phyloP scores from a whole-genome alignment of 1,140 invertebrate species.

The Brachionus asplanchnoidis region DNA sequence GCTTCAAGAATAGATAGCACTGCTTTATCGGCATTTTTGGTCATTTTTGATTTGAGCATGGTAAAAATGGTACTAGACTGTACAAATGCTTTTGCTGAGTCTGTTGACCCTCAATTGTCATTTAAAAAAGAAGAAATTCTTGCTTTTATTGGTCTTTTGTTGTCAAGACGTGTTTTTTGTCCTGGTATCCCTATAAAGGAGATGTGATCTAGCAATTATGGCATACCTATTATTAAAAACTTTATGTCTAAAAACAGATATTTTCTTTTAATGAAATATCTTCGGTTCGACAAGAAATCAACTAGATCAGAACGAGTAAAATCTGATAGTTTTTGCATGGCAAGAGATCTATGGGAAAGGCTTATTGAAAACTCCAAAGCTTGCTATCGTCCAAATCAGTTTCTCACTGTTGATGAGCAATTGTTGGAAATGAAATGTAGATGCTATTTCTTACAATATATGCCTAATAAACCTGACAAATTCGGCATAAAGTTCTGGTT shows the following conservation, averaged over 20 bases:
- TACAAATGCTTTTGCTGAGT: no score
- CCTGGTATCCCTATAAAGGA: background rate
- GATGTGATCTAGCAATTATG: background rate
- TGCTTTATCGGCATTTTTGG: no score
- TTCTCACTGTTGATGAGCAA: conserved; percentile 1
- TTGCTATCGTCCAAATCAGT: background rate
- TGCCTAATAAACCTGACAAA: conserved; percentile 24
- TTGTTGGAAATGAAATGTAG: conserved; percentile 1
- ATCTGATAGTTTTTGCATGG: conserved; percentile 4
- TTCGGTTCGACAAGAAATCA: background rate
- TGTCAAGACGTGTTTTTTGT: background rate
- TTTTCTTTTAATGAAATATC: background rate
- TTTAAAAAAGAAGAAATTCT: conserved; percentile 10
- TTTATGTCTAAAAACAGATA: background rate
- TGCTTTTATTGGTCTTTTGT: background rate
- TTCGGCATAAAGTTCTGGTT: background rate
- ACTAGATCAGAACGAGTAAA: conserved; percentile 3
- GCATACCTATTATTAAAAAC: background rate
- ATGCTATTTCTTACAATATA: conserved; percentile 18
- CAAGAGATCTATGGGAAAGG: background rate
- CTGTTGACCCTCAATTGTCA: background rate
- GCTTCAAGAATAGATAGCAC: no score
- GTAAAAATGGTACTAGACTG: no score
- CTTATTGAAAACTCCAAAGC: conserved; percentile 2
- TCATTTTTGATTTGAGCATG: no score